Evolutionary conservation across 2,113 vertebrate genomes (phyloP).

Genomic region (Pithys albifrons): DNA sequence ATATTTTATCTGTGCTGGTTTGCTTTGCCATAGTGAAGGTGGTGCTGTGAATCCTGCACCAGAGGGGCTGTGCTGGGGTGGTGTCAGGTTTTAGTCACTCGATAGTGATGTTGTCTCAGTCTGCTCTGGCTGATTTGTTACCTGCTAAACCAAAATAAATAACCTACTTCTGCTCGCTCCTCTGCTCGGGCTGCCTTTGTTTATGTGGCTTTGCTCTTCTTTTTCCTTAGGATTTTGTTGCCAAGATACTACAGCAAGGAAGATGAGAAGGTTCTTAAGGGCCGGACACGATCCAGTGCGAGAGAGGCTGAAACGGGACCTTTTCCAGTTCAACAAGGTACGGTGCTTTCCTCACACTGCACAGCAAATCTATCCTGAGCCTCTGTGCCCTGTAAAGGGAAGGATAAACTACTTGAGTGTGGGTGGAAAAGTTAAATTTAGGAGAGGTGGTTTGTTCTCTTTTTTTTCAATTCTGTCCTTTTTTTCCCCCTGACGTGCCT

Average conservation of each 20-base stretch:
- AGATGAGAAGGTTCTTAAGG: constrained; percentile 94
- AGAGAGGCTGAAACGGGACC: constrained; percentile 91
- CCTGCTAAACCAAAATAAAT: constrained; percentile 20
- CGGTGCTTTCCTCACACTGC: not conserved
- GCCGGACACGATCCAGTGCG: constrained; percentile 89
- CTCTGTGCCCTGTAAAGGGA: not conserved
- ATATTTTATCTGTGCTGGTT: not conserved
- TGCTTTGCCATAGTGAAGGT: not conserved
- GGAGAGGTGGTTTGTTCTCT: not conserved
- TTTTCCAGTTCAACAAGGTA: constrained; percentile 97
- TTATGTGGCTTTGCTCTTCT: not conserved
- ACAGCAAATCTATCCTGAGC: not conserved
- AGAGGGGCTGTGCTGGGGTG: not conserved
- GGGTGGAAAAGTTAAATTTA: constrained; percentile 37
- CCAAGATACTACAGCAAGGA: constrained; percentile 48
- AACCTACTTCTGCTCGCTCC: constrained; percentile 23
- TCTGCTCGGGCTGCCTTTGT: not conserved
- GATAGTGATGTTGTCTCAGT: not conserved
- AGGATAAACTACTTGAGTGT: not conserved
- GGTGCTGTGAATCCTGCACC: not conserved
- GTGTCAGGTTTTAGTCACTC: constrained; percentile 32
- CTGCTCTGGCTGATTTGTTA: not conserved
- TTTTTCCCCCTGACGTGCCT: not conserved
- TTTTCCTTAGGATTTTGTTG: constrained; percentile 39
- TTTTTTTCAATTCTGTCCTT: not conserved